Conservation (phyloP, 2,113 vertebrate genomes). For the Picathartes gymnocephalus region DNA sequence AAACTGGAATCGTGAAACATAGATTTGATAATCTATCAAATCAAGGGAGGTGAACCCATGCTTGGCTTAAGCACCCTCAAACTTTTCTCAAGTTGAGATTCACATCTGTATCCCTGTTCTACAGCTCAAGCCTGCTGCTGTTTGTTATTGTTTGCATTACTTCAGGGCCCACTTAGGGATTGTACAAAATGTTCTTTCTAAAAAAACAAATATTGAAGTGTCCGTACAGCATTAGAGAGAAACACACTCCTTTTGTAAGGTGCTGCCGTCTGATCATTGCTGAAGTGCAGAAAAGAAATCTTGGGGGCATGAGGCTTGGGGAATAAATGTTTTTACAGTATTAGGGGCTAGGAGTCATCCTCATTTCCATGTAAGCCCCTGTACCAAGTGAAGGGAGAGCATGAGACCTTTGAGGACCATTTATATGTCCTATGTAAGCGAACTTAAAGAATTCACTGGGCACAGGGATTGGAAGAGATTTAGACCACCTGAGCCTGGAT, state of each 20-base stretch:
- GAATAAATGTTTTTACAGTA: background rate
- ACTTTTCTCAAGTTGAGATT: background rate
- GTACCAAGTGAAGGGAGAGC: background rate
- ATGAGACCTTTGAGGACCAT: background rate
- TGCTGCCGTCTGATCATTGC: fast-evolving
- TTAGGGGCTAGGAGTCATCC: background rate
- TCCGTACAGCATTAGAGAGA: background rate
- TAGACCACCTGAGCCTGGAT: background rate
- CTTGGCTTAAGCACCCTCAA: background rate
- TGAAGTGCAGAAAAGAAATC: background rate
- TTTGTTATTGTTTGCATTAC: constrained; percentile 37
- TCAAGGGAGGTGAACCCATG: background rate
- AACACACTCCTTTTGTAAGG: background rate
- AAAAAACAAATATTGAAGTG: background rate
- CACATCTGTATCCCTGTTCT: constrained; percentile 24
- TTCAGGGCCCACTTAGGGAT: background rate
- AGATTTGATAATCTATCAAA: too few species aligned
- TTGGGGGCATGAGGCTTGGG: background rate
- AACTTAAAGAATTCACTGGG: background rate
- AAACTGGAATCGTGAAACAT: background rate
- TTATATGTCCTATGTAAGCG: background rate
- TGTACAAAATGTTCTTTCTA: constrained; percentile 15
- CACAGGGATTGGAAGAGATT: background rate
- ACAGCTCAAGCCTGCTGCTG: background rate
- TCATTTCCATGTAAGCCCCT: background rate